Evolutionary conservation across 2,888 invertebrate genomes (phyloP).

Genomic region (Automeris io): DNA sequence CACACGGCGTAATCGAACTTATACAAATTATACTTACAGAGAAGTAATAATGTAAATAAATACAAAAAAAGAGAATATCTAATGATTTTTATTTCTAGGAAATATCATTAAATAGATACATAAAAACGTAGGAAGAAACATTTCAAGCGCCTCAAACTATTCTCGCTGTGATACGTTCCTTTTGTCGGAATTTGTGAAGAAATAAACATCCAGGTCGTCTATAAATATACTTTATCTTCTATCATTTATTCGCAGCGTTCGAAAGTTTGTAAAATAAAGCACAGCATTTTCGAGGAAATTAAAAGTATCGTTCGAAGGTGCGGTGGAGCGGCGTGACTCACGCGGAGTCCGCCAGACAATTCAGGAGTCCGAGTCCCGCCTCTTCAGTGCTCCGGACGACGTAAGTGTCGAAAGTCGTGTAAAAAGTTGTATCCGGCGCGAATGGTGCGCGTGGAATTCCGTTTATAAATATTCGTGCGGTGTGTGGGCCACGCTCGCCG

Average conservation of each 20-base stretch:
- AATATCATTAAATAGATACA: no score
- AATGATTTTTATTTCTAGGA: no score
- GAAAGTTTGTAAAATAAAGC: slow-evolving; percentile 35
- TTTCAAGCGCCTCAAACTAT: slow-evolving; percentile 12
- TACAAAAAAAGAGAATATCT: not conserved
- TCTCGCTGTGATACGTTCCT: slow-evolving; percentile 21
- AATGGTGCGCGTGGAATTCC: slow-evolving; percentile 67
- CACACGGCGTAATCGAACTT: not conserved
- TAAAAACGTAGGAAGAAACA: slow-evolving; percentile 5
- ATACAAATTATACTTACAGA: no score
- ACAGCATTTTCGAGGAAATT: slow-evolving; percentile 37
- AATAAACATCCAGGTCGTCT: slow-evolving; percentile 40
- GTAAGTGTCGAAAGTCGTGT: slow-evolving; percentile 76
- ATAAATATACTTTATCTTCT: slow-evolving; percentile 39
- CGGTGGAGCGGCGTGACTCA: slow-evolving; percentile 46
- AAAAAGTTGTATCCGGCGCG: slow-evolving; percentile 74
- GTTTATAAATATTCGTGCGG: slow-evolving; percentile 70
- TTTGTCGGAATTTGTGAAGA: slow-evolving; percentile 32
- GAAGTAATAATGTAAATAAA: no score
- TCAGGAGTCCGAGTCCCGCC: slow-evolving; percentile 46
- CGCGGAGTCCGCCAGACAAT: slow-evolving; percentile 57
- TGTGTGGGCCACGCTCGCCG: no score
- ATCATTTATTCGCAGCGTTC: slow-evolving; percentile 40
- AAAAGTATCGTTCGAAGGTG: slow-evolving; percentile 34
- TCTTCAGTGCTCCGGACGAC: slow-evolving; percentile 70